A percentile compares a stretch with the other conserved stretches of the same genome.
Evolutionary conservation across 2,888 invertebrate genomes (phyloP).

Genomic region (Melitaea athalia): DNA sequence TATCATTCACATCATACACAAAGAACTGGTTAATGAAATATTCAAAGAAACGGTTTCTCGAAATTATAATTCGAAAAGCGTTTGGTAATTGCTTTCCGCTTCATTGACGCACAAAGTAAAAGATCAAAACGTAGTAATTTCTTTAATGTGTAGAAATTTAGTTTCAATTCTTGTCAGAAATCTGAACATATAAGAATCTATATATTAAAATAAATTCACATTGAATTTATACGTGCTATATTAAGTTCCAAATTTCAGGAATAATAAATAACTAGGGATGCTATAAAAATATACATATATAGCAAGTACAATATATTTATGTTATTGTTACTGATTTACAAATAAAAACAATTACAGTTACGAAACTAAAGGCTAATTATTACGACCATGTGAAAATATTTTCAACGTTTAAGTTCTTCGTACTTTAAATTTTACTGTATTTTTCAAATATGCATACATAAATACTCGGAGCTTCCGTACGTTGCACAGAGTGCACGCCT

Average conservation of each 20-base stretch:
- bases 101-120: constrained; percentile 16
- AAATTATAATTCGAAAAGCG: constrained; percentile 15
- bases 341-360: too few species aligned
- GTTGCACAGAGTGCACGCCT: constrained; percentile 30
- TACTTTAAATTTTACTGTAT: not conserved
- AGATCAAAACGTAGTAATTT: constrained; percentile 21
- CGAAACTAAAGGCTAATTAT: too few species aligned
- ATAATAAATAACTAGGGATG: too few species aligned
- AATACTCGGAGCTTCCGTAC: constrained; percentile 31
- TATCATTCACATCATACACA: not conserved
- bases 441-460: constrained; percentile 29
- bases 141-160: constrained; percentile 12
- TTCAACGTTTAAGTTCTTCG: not conserved
- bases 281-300: too few species aligned
- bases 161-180: constrained; percentile 2
- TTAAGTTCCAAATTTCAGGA: too few species aligned
- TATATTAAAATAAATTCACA: not conserved
- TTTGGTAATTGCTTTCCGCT: constrained; percentile 18
- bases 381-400: too few species aligned
- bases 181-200: not conserved
- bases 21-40: not conserved
- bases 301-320: too few species aligned
- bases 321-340: too few species aligned
- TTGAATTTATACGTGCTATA: too few species aligned
- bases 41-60: not conserved